Evolutionary conservation across 2,797 vertebrate species (phyloP).

Genomic region (Martes flavigula): DNA sequence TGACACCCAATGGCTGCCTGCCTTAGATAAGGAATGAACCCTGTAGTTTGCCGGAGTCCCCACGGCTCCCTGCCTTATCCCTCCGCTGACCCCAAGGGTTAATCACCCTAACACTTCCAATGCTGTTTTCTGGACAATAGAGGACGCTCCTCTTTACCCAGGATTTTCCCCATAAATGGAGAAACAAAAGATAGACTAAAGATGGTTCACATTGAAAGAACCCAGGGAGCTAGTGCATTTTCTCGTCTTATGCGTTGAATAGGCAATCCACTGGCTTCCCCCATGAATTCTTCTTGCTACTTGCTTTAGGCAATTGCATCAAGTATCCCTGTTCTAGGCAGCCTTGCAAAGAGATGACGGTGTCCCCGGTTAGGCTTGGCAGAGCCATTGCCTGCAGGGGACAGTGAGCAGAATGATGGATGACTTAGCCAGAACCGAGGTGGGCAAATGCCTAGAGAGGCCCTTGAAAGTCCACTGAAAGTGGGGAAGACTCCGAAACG

Average conservation of each 20-base stretch:
- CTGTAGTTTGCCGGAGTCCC: no score
- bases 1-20: background rate
- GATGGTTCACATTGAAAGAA: background rate
- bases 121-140: background rate
- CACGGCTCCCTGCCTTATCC: background rate
- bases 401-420: background rate
- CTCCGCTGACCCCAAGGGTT: rapidly evolving
- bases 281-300: background rate
- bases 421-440: background rate
- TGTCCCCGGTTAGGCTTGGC: background rate
- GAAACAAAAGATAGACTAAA: background rate
- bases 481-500: background rate
- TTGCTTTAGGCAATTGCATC: background rate
- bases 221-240: background rate
- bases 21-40: background rate
- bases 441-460: background rate
- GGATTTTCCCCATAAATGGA: background rate
- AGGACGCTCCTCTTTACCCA: background rate
- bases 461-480: background rate
- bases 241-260: background rate
- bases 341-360: conserved; percentile 29
- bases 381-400: background rate
- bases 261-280: background rate
- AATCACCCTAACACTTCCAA: background rate
- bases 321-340: background rate